Evolutionary conservation across 2,113 vertebrate genomes (phyloP).

Genomic region (Lethenteron reissneri): DNA sequence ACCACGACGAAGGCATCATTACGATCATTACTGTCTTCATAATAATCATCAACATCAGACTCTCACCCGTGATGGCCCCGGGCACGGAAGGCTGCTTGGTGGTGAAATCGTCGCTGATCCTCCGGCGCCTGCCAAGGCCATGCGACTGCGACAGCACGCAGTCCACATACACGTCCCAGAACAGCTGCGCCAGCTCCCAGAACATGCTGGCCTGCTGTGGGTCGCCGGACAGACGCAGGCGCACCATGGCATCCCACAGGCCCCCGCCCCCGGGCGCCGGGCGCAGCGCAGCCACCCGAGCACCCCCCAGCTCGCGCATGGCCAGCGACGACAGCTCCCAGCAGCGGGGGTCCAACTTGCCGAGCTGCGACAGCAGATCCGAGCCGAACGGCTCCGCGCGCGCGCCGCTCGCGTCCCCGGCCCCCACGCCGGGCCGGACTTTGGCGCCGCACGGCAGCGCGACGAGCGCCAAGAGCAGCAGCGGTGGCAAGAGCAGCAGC

Average conservation of each 20-base stretch:
- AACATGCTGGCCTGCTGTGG: conserved; percentile 52
- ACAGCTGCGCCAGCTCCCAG: conserved; percentile 78
- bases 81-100: no score
- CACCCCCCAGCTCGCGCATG: conserved; percentile 37
- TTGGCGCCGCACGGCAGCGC: no score
- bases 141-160: conserved; percentile 69
- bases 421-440: no score
- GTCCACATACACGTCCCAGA: conserved; percentile 82
- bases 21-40: no score
- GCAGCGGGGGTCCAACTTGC: conserved; percentile 44
- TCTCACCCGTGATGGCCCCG: no score
- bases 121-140: conserved; percentile 47
- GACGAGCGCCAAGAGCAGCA: no score
- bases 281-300: conserved; percentile 8
- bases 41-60: no score
- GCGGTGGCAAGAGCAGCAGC: no score
- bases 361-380: conserved; percentile 13
- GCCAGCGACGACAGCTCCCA: conserved; percentile 74
- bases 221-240: conserved; percentile 60
- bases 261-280: conserved; percentile 57
- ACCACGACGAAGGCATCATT: no score
- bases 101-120: no score
- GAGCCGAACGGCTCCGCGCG: no score
- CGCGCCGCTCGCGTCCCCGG: no score
- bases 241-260: conserved; percentile 82